Conservation (phyloP, 2,888 invertebrate species). For the Sepioteuthis lessoniana region DNA sequence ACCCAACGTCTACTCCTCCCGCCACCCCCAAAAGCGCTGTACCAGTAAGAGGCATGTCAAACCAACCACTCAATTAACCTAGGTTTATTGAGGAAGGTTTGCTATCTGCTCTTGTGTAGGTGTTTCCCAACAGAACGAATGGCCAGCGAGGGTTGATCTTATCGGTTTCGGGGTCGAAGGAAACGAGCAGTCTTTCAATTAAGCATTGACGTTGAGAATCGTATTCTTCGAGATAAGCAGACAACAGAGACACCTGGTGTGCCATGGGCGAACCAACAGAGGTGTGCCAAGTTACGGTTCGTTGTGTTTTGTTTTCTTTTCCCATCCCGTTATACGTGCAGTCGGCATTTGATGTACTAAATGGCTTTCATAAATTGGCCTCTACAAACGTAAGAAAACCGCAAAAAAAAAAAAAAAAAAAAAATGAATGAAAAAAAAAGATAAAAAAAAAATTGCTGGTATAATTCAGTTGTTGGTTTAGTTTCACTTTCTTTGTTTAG, state of each 20-base stretch:
- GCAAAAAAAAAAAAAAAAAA: neutral
- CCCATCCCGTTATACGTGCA: neutral
- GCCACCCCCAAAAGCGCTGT: neutral
- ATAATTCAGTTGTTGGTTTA: neutral
- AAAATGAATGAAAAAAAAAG: too few species aligned
- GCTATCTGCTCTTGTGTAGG: neutral
- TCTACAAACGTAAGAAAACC: neutral
- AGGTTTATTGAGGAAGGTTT: neutral
- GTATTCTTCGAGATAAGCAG: neutral
- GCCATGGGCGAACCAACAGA: neutral
- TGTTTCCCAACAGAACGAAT: neutral
- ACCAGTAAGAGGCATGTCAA: neutral
- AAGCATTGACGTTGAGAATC: neutral
- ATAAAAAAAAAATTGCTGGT: too few species aligned
- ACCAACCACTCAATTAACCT: neutral
- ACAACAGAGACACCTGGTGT: slow-evolving; percentile 15
- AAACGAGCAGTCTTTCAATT: neutral
- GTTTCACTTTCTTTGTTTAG: too few species aligned
- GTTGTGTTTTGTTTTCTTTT: neutral
- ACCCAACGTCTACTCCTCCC: neutral
- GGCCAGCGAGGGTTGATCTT: neutral
- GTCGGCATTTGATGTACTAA: neutral
- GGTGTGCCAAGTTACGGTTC: neutral
- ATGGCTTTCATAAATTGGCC: neutral
- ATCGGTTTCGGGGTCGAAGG: neutral